Evolutionary conservation across 2,888 invertebrate genomes (phyloP).

Genomic region (Adineta ricciae): DNA sequence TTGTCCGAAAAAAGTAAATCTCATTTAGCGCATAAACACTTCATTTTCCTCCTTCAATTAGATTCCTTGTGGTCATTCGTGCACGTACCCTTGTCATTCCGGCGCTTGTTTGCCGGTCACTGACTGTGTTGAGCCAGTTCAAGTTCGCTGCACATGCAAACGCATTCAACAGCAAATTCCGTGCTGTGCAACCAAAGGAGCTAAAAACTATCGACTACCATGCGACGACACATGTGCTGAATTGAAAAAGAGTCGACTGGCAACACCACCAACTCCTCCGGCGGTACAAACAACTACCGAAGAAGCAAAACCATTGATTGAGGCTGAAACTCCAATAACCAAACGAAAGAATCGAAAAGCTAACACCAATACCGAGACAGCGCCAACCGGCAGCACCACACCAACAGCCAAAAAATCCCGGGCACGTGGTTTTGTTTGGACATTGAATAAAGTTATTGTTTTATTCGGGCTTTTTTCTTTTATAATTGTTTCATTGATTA

Average conservation of each 20-base stretch:
- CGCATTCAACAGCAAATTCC: slow-evolving; percentile 64
- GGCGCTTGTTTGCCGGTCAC: slow-evolving; percentile 51
- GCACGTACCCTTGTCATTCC: slow-evolving; percentile 44
- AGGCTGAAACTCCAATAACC: not conserved
- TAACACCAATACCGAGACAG: not conserved
- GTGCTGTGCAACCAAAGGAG: slow-evolving; percentile 50
- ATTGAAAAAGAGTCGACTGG: not conserved
- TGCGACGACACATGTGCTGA: slow-evolving; percentile 21
- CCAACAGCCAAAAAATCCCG: not conserved
- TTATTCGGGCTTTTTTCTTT: not conserved
- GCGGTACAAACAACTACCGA: not conserved
- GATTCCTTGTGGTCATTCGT: slow-evolving; percentile 72
- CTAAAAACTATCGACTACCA: slow-evolving; percentile 21
- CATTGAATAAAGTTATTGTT: not conserved
- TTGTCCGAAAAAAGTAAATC: slow-evolving; percentile 66
- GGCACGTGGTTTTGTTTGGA: not conserved
- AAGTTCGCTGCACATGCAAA: slow-evolving; percentile 67
- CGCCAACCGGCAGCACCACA: not conserved
- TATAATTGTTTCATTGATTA: not conserved
- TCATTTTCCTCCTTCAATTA: slow-evolving; percentile 44
- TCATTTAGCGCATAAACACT: too few relatives aligned
- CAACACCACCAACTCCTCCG: not conserved
- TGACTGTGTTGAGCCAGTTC: slow-evolving; percentile 68
- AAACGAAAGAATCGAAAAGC: not conserved
- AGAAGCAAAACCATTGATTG: not conserved